Evolutionary conservation across 2,113 vertebrate species (phyloP).

Genomic region (Lagenorhynchus albirostris): DNA sequence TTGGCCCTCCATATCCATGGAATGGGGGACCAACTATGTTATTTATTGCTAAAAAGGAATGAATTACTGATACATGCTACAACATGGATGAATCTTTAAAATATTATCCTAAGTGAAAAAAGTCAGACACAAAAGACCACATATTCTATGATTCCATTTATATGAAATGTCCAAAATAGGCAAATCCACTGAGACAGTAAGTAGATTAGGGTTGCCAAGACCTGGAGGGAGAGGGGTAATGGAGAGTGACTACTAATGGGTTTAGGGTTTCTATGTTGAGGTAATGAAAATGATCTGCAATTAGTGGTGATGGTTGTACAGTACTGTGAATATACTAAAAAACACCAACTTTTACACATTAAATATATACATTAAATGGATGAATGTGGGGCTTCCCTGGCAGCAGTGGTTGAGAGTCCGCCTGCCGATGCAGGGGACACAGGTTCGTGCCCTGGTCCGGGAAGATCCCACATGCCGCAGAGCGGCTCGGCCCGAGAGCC

Average conservation of each 20-base stretch:
- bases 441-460: too few relatives aligned
- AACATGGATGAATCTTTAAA: background rate
- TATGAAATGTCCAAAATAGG: too few relatives aligned
- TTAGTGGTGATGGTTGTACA: background rate
- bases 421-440: too few relatives aligned
- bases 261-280: background rate
- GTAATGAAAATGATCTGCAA: background rate
- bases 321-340: background rate
- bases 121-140: background rate
- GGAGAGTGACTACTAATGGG: too few relatives aligned
- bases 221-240: too few relatives aligned
- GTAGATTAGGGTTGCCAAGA: too few relatives aligned
- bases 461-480: too few relatives aligned
- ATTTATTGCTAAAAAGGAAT: background rate
- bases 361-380: background rate
- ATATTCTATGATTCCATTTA: too few relatives aligned
- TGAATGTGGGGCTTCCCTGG: background rate
- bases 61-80: background rate
- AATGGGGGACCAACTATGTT: background rate
- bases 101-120: background rate
- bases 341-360: background rate
- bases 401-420: too few relatives aligned
- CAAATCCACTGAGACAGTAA: too few relatives aligned
- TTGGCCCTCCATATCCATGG: too few relatives aligned
- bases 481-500: too few relatives aligned